Evolutionary conservation across 2,797 vertebrate genomes (phyloP), one percentile per base, ranked within the genome.

Genomic region (Peromyscus attwateri): DNA sequence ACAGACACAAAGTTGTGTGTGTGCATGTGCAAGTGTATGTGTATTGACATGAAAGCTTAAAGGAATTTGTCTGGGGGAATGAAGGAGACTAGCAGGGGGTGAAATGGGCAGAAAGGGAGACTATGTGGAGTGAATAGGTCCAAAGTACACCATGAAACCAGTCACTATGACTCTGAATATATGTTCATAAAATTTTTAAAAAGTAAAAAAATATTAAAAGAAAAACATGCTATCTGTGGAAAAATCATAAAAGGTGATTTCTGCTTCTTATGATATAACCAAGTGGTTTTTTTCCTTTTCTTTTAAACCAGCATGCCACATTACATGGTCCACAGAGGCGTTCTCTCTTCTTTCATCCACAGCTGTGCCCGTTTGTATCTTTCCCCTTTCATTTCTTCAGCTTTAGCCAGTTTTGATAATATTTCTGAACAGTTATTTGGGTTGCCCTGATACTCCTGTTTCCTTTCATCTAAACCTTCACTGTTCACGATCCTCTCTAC

Each of bases 181-280:
- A 23, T n/a, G 12, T n/a, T 21, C 21, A 70, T n/a, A 70, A n/a
- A 49, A n/a, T 14, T 52, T 49, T 66, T 46, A 46, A 13, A 49
- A 84, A 34, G 82, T 34, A 46, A 52, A 87, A 87, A 70, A 52
- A 7, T 70, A 87, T 49, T 25, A 49, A 70, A 49, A 68, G 62
- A 34, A 66, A 84, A 85, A 92, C 87, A 91, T 91, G 71, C 9
- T 89, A 83, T 62, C 80, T 92, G 37, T 8, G 57, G 16, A 40
- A 60, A 43, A 84, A 43, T 75, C 16, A 73, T 40, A 57, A 73
- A 29, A 60, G 27, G 70, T 49, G 6, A 88, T 27, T 60, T 88
- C 27, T 43, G 68, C 34, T 34, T 57, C 46, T 75, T 40, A 10
- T 73, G 14, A 34, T 4, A 23, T 31, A 60, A 46, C 10, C 62